These are phyloP conservation scores for Anastatus disparis DNA, from an alignment of 1,140 invertebrate species.

Conservation along the genomic window DNA sequence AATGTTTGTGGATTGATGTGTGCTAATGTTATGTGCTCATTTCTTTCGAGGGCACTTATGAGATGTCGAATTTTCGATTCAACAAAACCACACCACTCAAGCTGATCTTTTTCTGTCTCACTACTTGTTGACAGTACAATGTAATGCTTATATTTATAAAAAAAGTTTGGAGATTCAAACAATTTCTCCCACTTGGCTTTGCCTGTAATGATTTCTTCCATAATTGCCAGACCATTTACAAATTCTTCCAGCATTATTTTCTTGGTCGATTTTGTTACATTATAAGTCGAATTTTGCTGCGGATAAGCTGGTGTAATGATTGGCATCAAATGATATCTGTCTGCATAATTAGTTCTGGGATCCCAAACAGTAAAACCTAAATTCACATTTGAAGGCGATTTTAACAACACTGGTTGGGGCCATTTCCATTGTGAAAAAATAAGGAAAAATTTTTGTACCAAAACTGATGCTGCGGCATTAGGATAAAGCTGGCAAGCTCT, in stretches of 20 bases:
- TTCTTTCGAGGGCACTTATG: too few relatives aligned
- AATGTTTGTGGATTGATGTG: constrained; percentile 95
- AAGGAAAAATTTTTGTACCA: constrained; percentile 98
- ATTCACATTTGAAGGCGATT: constrained; percentile 88
- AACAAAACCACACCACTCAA: constrained; percentile 96
- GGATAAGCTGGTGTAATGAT: constrained; percentile 99
- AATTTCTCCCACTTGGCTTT: constrained; percentile 89
- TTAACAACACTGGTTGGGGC: constrained; percentile 96
- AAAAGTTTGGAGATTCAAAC: constrained; percentile 97
- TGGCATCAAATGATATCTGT: constrained; percentile 97
- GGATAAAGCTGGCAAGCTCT: constrained; percentile 98
- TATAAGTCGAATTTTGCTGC: constrained; percentile 99
- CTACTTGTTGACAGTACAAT: constrained; percentile 90
- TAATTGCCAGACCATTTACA: constrained; percentile 80
- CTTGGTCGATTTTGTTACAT: constrained; percentile 93
- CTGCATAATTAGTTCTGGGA: constrained; percentile 88
- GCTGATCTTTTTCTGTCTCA: constrained; percentile 81
- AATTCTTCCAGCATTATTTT: constrained; percentile 96
- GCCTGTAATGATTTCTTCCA: constrained; percentile 88
- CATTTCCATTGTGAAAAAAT: constrained; percentile 98
- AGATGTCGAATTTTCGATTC: constrained; percentile 96
- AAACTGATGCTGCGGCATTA: constrained; percentile 91
- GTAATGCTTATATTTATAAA: constrained; percentile 95
- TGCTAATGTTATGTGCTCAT: too few relatives aligned
- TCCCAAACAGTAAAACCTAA: constrained; percentile 95